These are phyloP conservation scores for Scopus umbretta DNA, from an alignment of 2,113 vertebrate genomes.

Conservation along the genomic window DNA sequence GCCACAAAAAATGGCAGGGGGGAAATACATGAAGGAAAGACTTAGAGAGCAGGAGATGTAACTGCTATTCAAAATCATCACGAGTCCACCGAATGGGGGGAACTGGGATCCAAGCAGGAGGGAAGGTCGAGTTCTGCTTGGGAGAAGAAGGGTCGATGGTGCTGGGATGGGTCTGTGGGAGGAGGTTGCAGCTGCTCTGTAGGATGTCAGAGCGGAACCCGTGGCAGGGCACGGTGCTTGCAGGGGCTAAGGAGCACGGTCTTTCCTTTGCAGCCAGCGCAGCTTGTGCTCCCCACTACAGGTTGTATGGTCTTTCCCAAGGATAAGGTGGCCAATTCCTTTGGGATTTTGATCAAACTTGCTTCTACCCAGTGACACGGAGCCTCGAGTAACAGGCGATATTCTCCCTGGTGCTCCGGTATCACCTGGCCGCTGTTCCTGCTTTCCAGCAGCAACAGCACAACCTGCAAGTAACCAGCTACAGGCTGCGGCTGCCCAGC, in stretches of 20 bases:
- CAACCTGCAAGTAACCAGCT: not conserved
- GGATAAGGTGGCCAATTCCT: accelerated
- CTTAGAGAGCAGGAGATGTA: not conserved
- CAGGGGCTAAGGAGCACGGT: accelerated
- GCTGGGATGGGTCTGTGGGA: not conserved
- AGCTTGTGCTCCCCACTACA: accelerated
- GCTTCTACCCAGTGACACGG: accelerated
- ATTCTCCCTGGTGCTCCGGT: not conserved
- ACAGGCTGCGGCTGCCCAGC: not conserved
- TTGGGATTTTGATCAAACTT: not conserved
- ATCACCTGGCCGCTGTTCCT: not conserved
- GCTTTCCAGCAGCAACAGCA: not conserved
- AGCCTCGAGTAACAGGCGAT: not conserved
- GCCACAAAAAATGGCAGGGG: accelerated
- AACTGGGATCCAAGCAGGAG: not conserved
- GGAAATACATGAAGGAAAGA: not conserved
- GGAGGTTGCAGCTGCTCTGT: not conserved
- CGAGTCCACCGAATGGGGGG: not conserved
- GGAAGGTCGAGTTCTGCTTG: not conserved
- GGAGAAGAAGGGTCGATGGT: not conserved
- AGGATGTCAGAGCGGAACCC: accelerated
- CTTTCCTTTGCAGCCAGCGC: not conserved
- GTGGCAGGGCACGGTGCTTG: not conserved
- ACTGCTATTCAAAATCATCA: not conserved
- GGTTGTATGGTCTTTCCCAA: too few species aligned